phyloP scores from a whole-genome alignment of 2,797 vertebrate genomes.

The Pseudochirops corinnae region DNA sequence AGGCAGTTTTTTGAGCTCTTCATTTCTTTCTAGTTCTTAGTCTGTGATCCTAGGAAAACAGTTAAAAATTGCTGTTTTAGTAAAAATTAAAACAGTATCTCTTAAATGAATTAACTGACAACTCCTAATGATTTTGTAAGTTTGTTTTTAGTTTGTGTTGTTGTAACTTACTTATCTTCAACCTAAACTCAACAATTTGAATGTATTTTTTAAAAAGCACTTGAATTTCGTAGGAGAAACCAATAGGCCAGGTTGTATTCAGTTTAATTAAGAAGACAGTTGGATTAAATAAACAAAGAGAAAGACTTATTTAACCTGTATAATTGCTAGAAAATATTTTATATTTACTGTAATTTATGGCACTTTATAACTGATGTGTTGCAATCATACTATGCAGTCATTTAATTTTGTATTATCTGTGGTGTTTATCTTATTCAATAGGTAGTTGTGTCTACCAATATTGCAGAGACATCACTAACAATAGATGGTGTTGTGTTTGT shows the following conservation, averaged over 20 bases:
- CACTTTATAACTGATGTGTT: constrained; percentile 4
- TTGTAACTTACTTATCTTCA: neutral
- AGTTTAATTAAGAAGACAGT: neutral
- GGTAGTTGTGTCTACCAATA: constrained; percentile 99
- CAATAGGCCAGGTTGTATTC: neutral
- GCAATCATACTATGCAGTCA: neutral
- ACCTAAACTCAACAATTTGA: neutral
- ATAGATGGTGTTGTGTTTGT: constrained; percentile 98
- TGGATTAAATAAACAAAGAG: neutral
- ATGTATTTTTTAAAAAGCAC: neutral
- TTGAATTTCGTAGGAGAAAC: neutral
- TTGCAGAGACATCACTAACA: constrained; percentile 98
- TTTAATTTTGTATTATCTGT: constrained; percentile 42
- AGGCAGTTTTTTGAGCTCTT: neutral
- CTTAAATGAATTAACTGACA: neutral
- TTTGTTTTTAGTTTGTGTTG: neutral
- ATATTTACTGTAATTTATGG: constrained; percentile 7
- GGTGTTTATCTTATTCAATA: constrained; percentile 78
- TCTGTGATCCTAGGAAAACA: neutral
- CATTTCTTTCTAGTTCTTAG: neutral
- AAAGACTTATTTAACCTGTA: neutral
- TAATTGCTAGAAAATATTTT: neutral
- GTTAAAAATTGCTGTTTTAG: neutral
- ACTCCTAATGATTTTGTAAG: neutral
- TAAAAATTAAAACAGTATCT: neutral